phyloP scores from a whole-genome alignment of 2,113 vertebrate species.

The Cynopterus brachyotis region DNA sequence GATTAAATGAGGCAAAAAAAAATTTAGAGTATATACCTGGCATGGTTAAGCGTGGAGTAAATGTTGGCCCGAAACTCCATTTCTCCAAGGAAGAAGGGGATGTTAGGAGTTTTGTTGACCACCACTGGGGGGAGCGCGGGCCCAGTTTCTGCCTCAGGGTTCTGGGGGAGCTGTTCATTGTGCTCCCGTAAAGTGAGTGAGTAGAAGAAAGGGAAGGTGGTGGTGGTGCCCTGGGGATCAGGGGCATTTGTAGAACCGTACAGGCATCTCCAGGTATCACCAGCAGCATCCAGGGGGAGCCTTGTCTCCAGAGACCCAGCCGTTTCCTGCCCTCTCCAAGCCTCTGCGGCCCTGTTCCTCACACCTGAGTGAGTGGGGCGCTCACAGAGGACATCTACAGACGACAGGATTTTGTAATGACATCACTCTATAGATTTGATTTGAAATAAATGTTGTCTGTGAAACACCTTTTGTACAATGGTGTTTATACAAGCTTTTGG shows the following conservation, averaged over 20 bases:
- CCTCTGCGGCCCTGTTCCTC: rapidly evolving
- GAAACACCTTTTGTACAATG: not conserved
- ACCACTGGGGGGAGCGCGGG: slow-evolving; percentile 8
- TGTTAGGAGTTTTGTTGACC: not conserved
- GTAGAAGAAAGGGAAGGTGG: not conserved
- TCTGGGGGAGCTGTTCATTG: rapidly evolving
- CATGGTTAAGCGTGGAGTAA: rapidly evolving
- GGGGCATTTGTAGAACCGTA: not conserved
- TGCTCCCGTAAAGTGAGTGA: rapidly evolving
- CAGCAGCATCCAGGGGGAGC: not conserved
- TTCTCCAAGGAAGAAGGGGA: not conserved
- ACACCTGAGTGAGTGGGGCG: rapidly evolving
- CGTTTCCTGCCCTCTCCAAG: no score
- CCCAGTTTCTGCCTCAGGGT: not conserved
- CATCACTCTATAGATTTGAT: not conserved
- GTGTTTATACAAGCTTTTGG: not conserved
- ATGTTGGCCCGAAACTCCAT: not conserved
- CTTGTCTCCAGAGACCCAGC: not conserved
- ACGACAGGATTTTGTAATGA: not conserved
- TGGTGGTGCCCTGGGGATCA: not conserved
- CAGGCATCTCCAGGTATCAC: not conserved
- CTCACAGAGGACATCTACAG: not conserved
- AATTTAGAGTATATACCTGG: no score
- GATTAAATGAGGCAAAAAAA: no score
- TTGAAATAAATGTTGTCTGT: not conserved